Base-by-base conservation (phyloP, 2,113 vertebrate species). In the Callionymus lyra region DNA sequence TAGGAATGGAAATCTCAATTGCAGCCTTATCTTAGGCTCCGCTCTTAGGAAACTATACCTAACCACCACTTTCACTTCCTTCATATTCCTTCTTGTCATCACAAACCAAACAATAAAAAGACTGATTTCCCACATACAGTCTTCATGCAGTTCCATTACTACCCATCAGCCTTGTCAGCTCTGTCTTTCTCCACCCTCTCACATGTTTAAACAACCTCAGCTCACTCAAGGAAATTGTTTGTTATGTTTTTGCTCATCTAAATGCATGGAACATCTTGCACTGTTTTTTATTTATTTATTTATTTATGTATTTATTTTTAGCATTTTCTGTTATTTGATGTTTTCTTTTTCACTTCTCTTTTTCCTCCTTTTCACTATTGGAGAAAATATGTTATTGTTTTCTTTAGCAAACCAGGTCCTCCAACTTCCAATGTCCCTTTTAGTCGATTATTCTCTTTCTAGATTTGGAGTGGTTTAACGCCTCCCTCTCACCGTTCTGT, bases 21-120 rank as follows among this genome's bases (percentile, higher is more conserved):
- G 94, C 94, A 98, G 94, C 94, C 94, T 98, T 85, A 93, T 96
- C 91, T 86, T 85, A 83, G 77, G 76, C 88, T 87, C 85, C 87
- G 83, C 84, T 82, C 76, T 61, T 57, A 49, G 33, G 14, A 42
- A 81, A 81, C 66, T 36, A 50, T 68, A 47, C 49, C 41, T 62
- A 49, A 56, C 63, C 38, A 53, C 44, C 46, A 53, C 50, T 31
- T 41, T 27, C 31, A 44, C 38, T n/a, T n/a, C n/a, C 50, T 56
- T 57, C 50, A 47, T 33, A 45, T 44, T 34, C 10, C 17, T 41
- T 44, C 42, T 42, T 66, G 16, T 44, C 47, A 11, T 21, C 40
- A 51, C 49, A 6, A 18, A 14, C 16, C 32, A 19, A 10, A 13
- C 32, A 17, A 21, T 27, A 45, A 53, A 40, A 35, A 13, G 12